These are phyloP conservation scores for Phaethon lepturus DNA, from an alignment of 2,113 vertebrate species.

Conservation along the genomic window DNA sequence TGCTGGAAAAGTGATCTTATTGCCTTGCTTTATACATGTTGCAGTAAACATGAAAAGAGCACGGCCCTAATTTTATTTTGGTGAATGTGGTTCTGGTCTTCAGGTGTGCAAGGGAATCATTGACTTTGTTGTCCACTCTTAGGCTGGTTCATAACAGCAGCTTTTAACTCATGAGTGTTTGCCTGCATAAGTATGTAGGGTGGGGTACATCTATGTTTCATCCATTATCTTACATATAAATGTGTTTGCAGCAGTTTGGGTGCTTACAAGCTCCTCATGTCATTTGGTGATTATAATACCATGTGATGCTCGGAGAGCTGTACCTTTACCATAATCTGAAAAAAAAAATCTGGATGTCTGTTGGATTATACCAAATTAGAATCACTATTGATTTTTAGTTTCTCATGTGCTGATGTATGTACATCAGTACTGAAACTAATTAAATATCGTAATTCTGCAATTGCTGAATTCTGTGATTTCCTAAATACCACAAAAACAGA, in stretches of 20 bases:
- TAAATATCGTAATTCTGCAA: background rate
- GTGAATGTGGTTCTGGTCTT: background rate
- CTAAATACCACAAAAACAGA: background rate
- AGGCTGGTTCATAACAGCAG: background rate
- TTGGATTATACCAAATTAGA: background rate
- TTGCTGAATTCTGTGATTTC: background rate
- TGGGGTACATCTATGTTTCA: background rate
- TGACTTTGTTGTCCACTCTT: background rate
- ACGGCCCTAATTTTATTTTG: background rate
- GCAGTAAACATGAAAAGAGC: background rate
- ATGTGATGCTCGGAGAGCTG: background rate
- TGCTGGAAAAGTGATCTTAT: background rate
- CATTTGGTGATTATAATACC: background rate
- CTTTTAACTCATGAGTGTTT: background rate
- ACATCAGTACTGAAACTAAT: background rate
- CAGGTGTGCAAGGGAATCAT: background rate
- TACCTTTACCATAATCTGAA: fast-evolving
- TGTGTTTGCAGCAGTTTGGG: background rate
- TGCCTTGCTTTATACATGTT: background rate
- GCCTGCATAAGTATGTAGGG: background rate
- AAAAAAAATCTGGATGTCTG: background rate
- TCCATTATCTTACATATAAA: background rate
- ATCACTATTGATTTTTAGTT: background rate
- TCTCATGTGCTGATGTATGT: background rate
- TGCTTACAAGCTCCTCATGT: background rate